Conservation (phyloP, 2,113 vertebrate genomes). For the Vulpes ferrilata region DNA sequence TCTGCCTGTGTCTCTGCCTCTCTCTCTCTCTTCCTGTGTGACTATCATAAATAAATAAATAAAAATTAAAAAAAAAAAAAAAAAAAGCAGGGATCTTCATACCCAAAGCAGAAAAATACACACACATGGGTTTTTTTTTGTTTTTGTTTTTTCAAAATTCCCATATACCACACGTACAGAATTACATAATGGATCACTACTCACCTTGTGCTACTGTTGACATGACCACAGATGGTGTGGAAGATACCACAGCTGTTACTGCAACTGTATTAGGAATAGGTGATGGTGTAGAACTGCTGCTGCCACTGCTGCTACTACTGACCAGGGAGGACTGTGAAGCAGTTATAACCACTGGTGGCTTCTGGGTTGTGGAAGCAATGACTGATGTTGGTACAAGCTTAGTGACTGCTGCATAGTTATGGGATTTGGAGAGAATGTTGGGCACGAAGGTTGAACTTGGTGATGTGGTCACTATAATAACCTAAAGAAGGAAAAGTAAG, state of each 20-base stretch:
- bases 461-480: conserved; percentile 99
- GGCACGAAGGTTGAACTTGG: conserved; percentile 98
- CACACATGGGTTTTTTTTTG: not conserved
- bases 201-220: conserved; percentile 95
- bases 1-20: no score
- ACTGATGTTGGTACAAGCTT: conserved; percentile 95
- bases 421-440: conserved; percentile 99
- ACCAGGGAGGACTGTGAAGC: conserved; percentile 89
- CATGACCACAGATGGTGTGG: conserved; percentile 96
- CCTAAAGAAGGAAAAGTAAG: conserved; percentile 88
- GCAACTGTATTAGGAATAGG: conserved; percentile 90
- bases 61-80: no score
- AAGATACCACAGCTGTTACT: conserved; percentile 95
- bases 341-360: conserved; percentile 96
- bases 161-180: not conserved
- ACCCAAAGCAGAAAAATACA: conserved; percentile 28
- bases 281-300: conserved; percentile 86
- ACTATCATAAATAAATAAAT: no score
- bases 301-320: conserved; percentile 85
- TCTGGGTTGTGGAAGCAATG: conserved; percentile 93
- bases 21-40: no score
- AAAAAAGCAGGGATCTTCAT: not conserved
- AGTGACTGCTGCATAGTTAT: conserved; percentile 95
- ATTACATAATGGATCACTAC: conserved; percentile 61
- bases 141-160: conserved; percentile 15